phyloP scores from a whole-genome alignment of 2,797 vertebrate species.

The Benthosema pterotum region DNA sequence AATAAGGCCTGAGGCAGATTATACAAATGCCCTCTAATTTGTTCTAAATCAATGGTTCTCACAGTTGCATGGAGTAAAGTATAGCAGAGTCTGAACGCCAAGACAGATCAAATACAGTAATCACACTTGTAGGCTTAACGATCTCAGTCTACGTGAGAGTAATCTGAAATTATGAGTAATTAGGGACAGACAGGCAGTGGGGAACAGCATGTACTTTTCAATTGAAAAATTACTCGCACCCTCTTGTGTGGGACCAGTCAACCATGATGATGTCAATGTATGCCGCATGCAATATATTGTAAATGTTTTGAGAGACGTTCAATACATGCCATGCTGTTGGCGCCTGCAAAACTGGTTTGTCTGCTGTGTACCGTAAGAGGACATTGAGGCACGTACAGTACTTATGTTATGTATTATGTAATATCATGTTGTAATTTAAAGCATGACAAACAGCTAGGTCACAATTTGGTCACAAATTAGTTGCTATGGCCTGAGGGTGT shows the following conservation, averaged over 20 bases:
- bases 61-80: too few relatives aligned
- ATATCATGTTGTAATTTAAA: conserved; percentile 61
- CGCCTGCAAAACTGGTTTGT: conserved; percentile 37
- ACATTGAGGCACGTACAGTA: too few relatives aligned
- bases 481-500: too few relatives aligned
- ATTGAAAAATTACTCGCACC: conserved; percentile 41
- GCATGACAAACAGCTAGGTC: conserved; percentile 16
- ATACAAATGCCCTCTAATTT: too few relatives aligned
- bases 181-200: conserved; percentile 5
- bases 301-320: conserved; percentile 31
- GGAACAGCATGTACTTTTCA: conserved; percentile 29
- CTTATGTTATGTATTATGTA: conserved; percentile 38
- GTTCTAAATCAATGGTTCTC: too few relatives aligned
- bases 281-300: conserved; percentile 41
- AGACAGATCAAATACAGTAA: too few relatives aligned
- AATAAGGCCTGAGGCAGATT: too few relatives aligned
- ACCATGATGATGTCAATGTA: conserved; percentile 42
- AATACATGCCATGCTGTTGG: too few relatives aligned
- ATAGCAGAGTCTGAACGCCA: too few relatives aligned
- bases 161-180: neutral
- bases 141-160: too few relatives aligned
- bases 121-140: too few relatives aligned
- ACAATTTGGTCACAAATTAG: neutral
- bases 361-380: too few relatives aligned
- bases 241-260: conserved; percentile 51